Evolutionary conservation across 2,113 vertebrate species (phyloP).

Genomic region (Varanus komodoensis): DNA sequence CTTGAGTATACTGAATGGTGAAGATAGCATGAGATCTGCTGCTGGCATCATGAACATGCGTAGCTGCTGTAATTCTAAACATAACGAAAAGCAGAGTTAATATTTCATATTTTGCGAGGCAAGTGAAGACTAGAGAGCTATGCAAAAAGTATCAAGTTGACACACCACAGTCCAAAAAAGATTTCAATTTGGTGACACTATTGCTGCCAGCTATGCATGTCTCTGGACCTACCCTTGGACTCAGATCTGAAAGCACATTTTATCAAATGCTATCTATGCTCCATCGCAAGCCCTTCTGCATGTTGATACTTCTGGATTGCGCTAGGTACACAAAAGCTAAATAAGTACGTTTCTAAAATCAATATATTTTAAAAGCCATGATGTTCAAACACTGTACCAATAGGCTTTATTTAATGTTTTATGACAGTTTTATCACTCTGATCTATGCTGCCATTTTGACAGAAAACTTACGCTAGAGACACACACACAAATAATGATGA

Average conservation of each 20-base stretch:
- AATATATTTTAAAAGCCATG: neutral
- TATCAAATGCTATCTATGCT: neutral
- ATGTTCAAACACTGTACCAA: neutral
- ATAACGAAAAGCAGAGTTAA: constrained; percentile 35
- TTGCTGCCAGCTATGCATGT: neutral
- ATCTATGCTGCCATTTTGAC: neutral
- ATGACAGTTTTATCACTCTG: neutral
- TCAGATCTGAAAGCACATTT: neutral
- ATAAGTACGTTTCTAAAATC: neutral
- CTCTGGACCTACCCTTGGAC: neutral
- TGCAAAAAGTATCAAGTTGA: neutral
- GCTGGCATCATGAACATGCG: constrained; percentile 94
- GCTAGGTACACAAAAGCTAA: neutral
- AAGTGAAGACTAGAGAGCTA: neutral
- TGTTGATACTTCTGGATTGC: neutral
- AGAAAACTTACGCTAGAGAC: neutral
- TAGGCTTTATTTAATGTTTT: neutral
- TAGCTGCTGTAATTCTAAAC: constrained; percentile 92
- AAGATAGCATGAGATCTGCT: constrained; percentile 98
- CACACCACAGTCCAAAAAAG: neutral
- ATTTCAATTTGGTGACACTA: neutral
- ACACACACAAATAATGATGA: neutral
- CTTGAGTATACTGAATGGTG: constrained; percentile 96
- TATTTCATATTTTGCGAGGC: constrained; percentile 5
- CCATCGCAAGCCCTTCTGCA: neutral